These are phyloP conservation scores for Mesoligia furuncula DNA, from an alignment of 2,888 invertebrate genomes.

Conservation along the genomic window DNA sequence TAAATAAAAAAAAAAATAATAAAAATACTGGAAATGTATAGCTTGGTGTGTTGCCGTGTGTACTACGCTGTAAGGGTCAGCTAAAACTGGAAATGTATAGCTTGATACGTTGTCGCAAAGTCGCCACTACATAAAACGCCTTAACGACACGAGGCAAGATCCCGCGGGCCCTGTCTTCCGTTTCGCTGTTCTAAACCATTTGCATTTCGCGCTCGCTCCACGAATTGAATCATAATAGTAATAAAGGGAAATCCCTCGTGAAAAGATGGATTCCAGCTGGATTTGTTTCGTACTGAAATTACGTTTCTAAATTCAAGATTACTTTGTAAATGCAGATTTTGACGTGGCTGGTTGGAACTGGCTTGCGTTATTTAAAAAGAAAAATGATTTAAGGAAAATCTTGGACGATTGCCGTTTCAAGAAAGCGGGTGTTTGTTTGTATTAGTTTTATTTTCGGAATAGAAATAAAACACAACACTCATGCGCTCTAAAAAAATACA, in stretches of 20 bases:
- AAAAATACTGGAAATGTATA: no score
- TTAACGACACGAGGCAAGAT: conserved; percentile 23
- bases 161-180: conserved; percentile 39
- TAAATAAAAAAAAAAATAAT: no score
- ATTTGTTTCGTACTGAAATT: conserved; percentile 36
- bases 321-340: conserved; percentile 34
- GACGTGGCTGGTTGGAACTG: background rate
- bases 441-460: background rate
- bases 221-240: conserved; percentile 59
- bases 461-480: background rate
- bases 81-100: no score
- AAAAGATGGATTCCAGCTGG: conserved; percentile 41
- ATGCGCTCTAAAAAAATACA: background rate
- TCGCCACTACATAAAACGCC: background rate
- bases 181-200: conserved; percentile 48
- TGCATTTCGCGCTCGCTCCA: conserved; percentile 48
- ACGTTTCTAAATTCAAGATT: conserved; percentile 23
- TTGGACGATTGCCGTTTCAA: background rate
- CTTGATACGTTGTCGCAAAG: conserved; percentile 10
- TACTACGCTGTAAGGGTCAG: no score
- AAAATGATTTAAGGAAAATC: background rate
- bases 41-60: no score
- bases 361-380: background rate
- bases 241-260: conserved; percentile 49
- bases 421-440: background rate